Percentiles rank a stretch among this genome's conserved stretches.
phyloP scores from a whole-genome alignment of 2,797 vertebrate species.

The Helarctos malayanus region DNA sequence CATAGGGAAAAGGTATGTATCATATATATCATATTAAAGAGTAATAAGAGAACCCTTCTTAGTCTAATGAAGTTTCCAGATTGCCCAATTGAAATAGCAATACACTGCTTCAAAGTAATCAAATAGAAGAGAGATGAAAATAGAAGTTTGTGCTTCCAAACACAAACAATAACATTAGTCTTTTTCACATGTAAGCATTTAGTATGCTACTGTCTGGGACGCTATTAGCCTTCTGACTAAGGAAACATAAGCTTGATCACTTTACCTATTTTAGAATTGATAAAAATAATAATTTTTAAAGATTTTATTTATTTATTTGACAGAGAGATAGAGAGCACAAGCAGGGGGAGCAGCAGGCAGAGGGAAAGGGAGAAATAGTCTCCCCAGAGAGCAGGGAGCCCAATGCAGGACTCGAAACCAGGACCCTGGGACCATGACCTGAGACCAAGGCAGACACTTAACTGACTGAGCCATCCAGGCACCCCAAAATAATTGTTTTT shows the following conservation, averaged over 20 bases:
- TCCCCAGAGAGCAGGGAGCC: neutral
- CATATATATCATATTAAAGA: neutral
- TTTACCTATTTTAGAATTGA: slow-evolving; percentile 10
- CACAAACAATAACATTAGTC: neutral
- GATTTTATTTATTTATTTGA: neutral
- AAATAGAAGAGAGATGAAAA: slow-evolving; percentile 27
- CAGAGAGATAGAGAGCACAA: neutral
- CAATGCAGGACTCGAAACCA: neutral
- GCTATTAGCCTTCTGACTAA: neutral
- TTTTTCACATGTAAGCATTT: neutral
- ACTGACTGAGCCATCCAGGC: no score
- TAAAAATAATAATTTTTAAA: neutral
- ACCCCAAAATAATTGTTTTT: no score
- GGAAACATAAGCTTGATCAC: neutral
- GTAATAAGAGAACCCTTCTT: neutral
- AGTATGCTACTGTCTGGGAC: neutral
- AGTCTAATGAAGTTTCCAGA: neutral
- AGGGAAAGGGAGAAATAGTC: neutral
- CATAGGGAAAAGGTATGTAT: neutral
- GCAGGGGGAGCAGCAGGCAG: neutral
- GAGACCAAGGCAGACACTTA: no score
- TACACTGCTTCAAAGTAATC: neutral
- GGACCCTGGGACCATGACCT: neutral
- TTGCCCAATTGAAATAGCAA: neutral
- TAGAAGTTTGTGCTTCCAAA: neutral